These are phyloP conservation scores for Araneus ventricosus DNA, from an alignment of 1,140 invertebrate species.

Conservation along the genomic window DNA sequence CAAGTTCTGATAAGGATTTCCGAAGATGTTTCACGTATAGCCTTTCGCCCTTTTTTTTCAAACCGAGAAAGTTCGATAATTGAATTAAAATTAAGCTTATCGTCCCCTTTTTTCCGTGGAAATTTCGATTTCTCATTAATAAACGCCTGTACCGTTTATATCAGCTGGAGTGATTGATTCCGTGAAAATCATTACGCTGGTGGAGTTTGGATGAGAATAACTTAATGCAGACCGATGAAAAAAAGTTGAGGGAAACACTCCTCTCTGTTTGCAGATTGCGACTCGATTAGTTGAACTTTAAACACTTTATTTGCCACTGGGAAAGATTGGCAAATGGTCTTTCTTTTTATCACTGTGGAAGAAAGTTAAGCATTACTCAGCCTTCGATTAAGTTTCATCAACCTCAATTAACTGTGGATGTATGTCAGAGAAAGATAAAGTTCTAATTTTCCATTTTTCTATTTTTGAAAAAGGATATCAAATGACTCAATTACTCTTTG, in stretches of 20 bases:
- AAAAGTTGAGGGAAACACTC: background rate
- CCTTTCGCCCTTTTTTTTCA: background rate
- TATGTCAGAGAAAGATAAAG: background rate
- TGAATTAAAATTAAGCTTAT: slow-evolving; percentile 75
- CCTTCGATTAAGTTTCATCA: background rate
- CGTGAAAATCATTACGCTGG: slow-evolving; percentile 59
- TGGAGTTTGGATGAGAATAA: background rate
- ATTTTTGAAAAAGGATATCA: background rate
- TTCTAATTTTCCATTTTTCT: background rate
- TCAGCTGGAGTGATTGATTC: slow-evolving; percentile 66
- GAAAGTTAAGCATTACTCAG: background rate
- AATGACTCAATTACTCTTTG: background rate
- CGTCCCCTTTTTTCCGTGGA: slow-evolving; percentile 26
- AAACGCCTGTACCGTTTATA: slow-evolving; percentile 62
- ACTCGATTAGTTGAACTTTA: slow-evolving; percentile 49
- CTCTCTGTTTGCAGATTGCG: slow-evolving; percentile 54
- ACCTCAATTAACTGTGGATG: slow-evolving; percentile 13
- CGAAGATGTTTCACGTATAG: slow-evolving; percentile 60
- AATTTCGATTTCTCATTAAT: slow-evolving; percentile 75
- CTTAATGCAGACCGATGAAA: background rate
- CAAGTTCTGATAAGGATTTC: slow-evolving; percentile 60
- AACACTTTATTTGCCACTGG: slow-evolving; percentile 20
- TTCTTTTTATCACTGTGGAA: background rate
- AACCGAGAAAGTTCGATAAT: slow-evolving; percentile 45
- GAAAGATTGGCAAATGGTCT: background rate